Conservation (phyloP, 2,888 invertebrate genomes). For the Tetragonula carbonaria region DNA sequence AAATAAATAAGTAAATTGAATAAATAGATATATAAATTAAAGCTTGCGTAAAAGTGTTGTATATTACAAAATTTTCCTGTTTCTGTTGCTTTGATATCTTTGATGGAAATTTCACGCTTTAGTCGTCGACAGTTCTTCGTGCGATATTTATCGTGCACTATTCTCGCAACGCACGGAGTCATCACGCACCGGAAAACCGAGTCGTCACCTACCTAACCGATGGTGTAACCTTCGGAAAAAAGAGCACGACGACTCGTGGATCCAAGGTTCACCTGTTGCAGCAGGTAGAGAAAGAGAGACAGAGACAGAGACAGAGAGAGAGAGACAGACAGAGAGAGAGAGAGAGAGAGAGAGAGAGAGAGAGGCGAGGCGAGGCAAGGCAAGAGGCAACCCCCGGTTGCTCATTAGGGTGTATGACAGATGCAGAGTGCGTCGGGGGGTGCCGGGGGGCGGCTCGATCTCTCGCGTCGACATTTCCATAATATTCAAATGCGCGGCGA, state of each 20-base stretch:
- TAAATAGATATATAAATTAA: too few species aligned
- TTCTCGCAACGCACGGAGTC: too few species aligned
- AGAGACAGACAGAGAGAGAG: not conserved
- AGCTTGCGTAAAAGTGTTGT: too few species aligned
- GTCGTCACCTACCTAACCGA: not conserved
- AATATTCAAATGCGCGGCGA: conserved; percentile 81
- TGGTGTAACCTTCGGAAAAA: not conserved
- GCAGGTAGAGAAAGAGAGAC: not conserved
- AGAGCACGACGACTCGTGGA: not conserved
- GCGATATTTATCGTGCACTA: too few species aligned
- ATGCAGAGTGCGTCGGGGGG: conserved; percentile 63
- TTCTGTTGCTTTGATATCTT: too few species aligned
- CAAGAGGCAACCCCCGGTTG: conserved; percentile 38
- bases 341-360: not conserved
- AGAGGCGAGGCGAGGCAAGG: conserved; percentile 7
- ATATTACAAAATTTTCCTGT: too few species aligned
- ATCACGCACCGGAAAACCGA: too few species aligned
- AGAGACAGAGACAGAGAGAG: not conserved
- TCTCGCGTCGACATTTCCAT: conserved; percentile 79
- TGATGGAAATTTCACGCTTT: too few species aligned
- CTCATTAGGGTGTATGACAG: conserved; percentile 82
- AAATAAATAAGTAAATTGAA: too few species aligned
- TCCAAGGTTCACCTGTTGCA: conserved; percentile 15
- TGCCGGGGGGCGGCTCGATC: conserved; percentile 38
- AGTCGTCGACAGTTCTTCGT: too few species aligned